These are phyloP conservation scores for Anoplopoma fimbria DNA, from an alignment of 2,113 vertebrate genomes.

Conservation along the genomic window DNA sequence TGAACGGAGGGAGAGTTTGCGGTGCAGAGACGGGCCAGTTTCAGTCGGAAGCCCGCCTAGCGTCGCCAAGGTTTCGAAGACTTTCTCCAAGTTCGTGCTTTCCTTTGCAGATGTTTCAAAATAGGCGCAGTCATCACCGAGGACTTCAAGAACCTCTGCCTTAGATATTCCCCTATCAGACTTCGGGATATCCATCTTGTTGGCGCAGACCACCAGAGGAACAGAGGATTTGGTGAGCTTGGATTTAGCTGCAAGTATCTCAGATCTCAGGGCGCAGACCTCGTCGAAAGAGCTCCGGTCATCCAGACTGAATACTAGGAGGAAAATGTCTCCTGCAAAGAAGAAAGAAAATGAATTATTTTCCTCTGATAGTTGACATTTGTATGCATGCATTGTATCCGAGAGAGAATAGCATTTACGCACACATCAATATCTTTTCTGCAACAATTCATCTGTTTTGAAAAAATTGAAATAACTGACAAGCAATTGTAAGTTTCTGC, in stretches of 20 bases:
- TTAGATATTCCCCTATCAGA: constrained; percentile 62
- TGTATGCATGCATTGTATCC: not conserved
- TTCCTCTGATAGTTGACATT: too few species aligned
- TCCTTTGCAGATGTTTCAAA: constrained; percentile 86
- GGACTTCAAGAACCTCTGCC: constrained; percentile 65
- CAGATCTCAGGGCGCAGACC: constrained; percentile 75
- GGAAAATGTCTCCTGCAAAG: constrained; percentile 83
- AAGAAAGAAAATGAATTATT: not conserved
- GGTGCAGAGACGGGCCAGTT: constrained; percentile 83
- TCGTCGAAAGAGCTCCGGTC: constrained; percentile 83
- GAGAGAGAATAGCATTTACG: not conserved
- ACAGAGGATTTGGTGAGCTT: constrained; percentile 74
- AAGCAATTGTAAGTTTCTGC: not conserved
- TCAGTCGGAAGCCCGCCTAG: constrained; percentile 82
- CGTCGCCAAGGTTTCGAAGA: constrained; percentile 81
- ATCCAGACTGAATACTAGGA: constrained; percentile 84
- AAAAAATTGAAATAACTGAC: not conserved
- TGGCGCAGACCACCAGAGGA: constrained; percentile 82
- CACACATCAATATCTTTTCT: not conserved
- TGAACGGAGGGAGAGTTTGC: constrained; percentile 82
- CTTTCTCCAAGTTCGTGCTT: constrained; percentile 80
- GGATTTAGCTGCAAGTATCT: constrained; percentile 82
- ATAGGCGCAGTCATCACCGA: constrained; percentile 77
- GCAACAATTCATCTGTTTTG: not conserved
- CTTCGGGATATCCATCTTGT: constrained; percentile 80